These are phyloP conservation scores for Athene noctua DNA, from an alignment of 2,113 vertebrate species.

Conservation along the genomic window DNA sequence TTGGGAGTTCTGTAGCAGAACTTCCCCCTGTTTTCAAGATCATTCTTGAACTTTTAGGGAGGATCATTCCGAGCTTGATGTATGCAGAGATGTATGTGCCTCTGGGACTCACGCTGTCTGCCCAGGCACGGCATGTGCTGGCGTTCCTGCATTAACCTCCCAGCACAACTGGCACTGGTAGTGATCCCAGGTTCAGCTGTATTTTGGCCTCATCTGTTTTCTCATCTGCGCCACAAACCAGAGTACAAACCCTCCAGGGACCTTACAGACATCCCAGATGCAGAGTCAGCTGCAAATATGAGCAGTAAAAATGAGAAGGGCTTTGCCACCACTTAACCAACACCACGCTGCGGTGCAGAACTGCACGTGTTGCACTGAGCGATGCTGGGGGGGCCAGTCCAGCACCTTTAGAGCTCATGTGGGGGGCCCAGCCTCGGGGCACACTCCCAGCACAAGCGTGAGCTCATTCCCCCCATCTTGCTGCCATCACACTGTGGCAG, in stretches of 20 bases:
- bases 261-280: neutral
- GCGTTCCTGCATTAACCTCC: neutral
- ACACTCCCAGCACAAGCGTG: neutral
- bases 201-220: constrained; percentile 24
- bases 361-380: neutral
- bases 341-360: accelerated
- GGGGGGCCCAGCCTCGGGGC: accelerated
- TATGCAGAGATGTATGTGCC: neutral
- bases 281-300: neutral
- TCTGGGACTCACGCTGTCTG: neutral
- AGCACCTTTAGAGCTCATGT: accelerated
- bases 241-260: neutral
- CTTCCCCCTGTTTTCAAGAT: neutral
- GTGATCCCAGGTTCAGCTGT: neutral
- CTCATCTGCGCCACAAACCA: neutral
- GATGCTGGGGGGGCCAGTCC: neutral
- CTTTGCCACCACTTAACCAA: neutral
- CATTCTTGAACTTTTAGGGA: neutral
- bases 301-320: neutral
- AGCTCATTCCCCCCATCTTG: neutral
- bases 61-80: neutral
- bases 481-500: accelerated
- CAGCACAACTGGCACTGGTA: neutral
- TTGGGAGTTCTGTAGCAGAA: neutral
- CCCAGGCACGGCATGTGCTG: neutral